Percentiles rank a stretch among this genome's conserved stretches.
These are phyloP conservation scores for Diuraphis noxia DNA, from an alignment of 1,140 invertebrate genomes.

Conservation along the genomic window DNA sequence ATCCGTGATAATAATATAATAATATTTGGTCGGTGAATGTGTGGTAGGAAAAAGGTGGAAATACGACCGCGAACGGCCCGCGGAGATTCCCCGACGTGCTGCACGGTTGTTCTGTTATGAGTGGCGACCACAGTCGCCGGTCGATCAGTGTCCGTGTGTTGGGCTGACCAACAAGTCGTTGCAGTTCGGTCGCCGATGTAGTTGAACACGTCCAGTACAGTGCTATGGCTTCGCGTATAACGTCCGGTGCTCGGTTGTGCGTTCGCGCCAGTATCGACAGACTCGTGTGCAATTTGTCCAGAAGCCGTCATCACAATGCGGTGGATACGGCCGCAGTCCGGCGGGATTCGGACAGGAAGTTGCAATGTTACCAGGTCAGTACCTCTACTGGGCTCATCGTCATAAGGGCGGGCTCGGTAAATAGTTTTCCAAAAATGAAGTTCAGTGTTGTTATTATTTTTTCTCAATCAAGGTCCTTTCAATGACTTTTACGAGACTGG, in stretches of 20 bases:
- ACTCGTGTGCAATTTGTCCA: conserved; percentile 45
- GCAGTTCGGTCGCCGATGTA: conserved; percentile 45
- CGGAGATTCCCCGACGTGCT: not conserved
- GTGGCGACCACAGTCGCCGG: conserved; percentile 23
- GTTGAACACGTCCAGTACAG: conserved; percentile 45
- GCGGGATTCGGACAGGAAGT: not conserved
- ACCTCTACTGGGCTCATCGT: not conserved
- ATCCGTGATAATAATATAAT: not conserved
- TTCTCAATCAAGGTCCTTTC: conserved; percentile 35
- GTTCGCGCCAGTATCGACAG: conserved; percentile 46
- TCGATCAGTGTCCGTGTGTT: conserved; percentile 50
- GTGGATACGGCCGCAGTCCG: not conserved
- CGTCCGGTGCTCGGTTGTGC: conserved; percentile 53
- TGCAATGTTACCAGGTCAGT: conserved; percentile 47
- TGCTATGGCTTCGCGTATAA: conserved; percentile 52
- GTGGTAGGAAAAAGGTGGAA: not conserved
- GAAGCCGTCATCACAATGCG: conserved; percentile 10
- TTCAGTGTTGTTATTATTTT: not conserved
- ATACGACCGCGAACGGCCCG: conserved; percentile 4
- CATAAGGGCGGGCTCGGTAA: not conserved
- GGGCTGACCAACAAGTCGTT: conserved; percentile 29
- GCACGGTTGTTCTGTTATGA: conserved; percentile 46
- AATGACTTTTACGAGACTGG: not conserved
- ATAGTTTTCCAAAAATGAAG: not conserved
- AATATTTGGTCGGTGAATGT: not conserved